These are phyloP conservation scores for Phoenoteleia sp. DNA, from an alignment of 2,888 invertebrate species.

Conservation along the genomic window DNA sequence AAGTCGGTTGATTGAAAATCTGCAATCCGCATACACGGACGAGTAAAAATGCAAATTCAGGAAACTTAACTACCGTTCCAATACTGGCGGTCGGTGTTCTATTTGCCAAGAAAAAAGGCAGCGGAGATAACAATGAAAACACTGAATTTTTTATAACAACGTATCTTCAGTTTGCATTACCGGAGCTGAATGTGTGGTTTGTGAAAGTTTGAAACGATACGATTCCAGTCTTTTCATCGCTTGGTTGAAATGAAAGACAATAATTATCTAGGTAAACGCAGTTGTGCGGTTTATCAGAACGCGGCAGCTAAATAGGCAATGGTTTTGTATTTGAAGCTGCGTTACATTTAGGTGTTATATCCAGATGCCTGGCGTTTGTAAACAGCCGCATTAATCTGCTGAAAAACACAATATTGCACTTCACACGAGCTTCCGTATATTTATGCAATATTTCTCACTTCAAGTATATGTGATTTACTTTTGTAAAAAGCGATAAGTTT, in stretches of 20 bases:
- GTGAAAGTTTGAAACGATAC: no score
- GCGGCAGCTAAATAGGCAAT: conserved; percentile 53
- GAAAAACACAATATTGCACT: conserved; percentile 32
- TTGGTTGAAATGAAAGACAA: conserved; percentile 30
- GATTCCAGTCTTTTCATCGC: background rate
- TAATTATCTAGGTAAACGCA: conserved; percentile 53
- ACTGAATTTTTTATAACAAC: no score
- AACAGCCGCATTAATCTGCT: conserved; percentile 62
- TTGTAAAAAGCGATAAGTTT: background rate
- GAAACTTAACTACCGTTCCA: no score
- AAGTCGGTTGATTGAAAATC: no score
- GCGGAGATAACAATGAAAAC: no score
- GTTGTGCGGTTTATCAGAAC: conserved; percentile 58
- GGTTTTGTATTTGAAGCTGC: conserved; percentile 43
- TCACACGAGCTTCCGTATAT: conserved; percentile 13
- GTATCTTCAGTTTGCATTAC: no score
- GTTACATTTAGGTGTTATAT: conserved; percentile 43
- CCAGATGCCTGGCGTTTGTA: conserved; percentile 42
- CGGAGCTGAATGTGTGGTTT: no score
- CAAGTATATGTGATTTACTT: background rate
- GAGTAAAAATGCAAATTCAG: no score
- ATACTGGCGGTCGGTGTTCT: no score
- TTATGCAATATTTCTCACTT: conserved; percentile 4
- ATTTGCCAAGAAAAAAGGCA: no score
- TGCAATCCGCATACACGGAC: no score